Base-by-base conservation (phyloP, 2,797 vertebrate species). In the Poeciliopsis paucimaculata region DNA sequence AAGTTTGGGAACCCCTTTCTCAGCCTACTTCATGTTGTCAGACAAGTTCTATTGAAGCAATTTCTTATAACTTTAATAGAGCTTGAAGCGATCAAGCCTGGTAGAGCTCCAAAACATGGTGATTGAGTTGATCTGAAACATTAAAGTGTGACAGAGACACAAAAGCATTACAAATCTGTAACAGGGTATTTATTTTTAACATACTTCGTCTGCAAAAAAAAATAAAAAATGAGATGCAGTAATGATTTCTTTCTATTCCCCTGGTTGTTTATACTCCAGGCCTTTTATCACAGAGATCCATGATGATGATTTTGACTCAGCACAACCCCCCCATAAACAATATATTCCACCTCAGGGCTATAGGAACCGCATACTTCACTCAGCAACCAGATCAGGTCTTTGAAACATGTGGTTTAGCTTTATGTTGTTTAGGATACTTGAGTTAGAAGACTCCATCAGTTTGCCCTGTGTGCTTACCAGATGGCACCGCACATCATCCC, bases 401-500 rank as follows among this genome's bases (percentile, higher is more conserved):
- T 87, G 81, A 84, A 82, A 86, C 78, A 83, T 90, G 91, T 83
- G 87, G 85, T 89, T 85, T 70, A 84, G 87, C 81, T 88, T 74
- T 73, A 57, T 81, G 84, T 84, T 84, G 86, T 87, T 87, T 68
- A 85, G 90, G 86, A 88, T 87, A 43, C 82, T 87, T 47, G 88
- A 82, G 84, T 84, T 87, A 73, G 80, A 26, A 66, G 84, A 80
- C 88, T 90, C 85, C 76, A 82, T 51, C 77, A 68, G 87, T 84
- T 82, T 55, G 79, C 72, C 85, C 88, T 90, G 51, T 77, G 86
- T 76, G 86, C 82, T 90, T 87, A 85, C 89, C 92, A 94, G 92
- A 94, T 93, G 92, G 91, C 86, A 80, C 73, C 41, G 0, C 83
- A 39, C 86, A 73, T 78, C 47, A 64, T 80, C 81, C 78, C 71